phyloP scores from a whole-genome alignment of 2,113 vertebrate species.

The Aldabrachelys gigantea region DNA sequence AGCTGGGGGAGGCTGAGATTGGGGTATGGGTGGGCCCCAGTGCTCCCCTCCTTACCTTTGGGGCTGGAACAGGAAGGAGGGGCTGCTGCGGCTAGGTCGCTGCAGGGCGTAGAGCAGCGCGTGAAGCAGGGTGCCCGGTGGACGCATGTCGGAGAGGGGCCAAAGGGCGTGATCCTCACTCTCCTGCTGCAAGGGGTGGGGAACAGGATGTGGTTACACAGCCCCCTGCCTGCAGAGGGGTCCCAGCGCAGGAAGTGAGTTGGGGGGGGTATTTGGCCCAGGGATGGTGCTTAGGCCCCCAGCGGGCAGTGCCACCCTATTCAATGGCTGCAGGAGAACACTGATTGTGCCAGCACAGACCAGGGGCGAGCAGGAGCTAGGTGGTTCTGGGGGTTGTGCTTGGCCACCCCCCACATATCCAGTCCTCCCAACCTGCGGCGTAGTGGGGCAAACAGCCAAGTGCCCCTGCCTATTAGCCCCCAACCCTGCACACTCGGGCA shows the following conservation, averaged over 20 bases:
- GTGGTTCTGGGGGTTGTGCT: too few relatives aligned
- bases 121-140: slow-evolving; percentile 68
- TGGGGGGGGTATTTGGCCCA: too few relatives aligned
- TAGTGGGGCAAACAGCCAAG: too few relatives aligned
- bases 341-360: too few relatives aligned
- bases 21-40: neutral
- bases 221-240: slow-evolving; percentile 32
- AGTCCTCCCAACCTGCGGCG: too few relatives aligned
- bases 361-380: too few relatives aligned
- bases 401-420: too few relatives aligned
- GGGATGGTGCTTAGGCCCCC: neutral
- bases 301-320: neutral
- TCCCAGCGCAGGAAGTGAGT: neutral
- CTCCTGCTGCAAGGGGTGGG: slow-evolving; percentile 54
- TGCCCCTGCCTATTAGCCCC: too few relatives aligned
- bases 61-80: slow-evolving; percentile 85
- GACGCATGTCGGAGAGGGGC: slow-evolving; percentile 50
- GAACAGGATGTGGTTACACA: neutral
- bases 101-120: slow-evolving; percentile 74
- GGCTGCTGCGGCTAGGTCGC: slow-evolving; percentile 78
- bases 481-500: too few relatives aligned
- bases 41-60: slow-evolving; percentile 81
- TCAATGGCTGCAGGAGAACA: neutral
- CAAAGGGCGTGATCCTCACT: slow-evolving; percentile 56
- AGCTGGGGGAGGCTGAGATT: too few relatives aligned